Evolutionary conservation across 2,797 vertebrate genomes (phyloP), one percentile per base, ranked within the genome.

Genomic region (Siniperca undulata): DNA sequence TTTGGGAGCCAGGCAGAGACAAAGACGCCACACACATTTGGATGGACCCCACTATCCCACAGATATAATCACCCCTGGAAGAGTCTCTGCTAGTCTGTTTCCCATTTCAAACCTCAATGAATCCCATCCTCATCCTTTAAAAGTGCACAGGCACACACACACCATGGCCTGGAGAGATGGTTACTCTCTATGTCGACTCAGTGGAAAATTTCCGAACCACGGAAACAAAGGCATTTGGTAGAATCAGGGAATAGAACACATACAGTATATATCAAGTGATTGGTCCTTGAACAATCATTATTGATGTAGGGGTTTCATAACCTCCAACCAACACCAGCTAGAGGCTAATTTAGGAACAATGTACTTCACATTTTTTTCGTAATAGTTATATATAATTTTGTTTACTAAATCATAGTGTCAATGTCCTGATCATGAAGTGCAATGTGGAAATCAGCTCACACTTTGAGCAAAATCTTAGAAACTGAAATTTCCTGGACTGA

Each of bases 21-120:
- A 86, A 83, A 86, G 85, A 92, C 86, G 44, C 83, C 80, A 72
- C 91, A 91, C 82, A 84, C 82, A 84, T 92, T 89, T 90, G 89
- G 86, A 93, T 56, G 82, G 88, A 92, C 82, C 82, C 85, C 69
- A 79, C 85, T 70, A 86, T 94, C 90, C 91, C 88, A 86, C 83
- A 92, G 89, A 94, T 90, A 92, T 92, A 94, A 94, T 94, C 90
- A 86, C 82, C 82, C 78, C 90, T 90, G 89, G 89, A 93, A 91
- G 85, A 95, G 46, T 82, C 84, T 91, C 42, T 36, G 62, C 80
- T 85, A 78, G 94, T 95, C 94, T 95, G 94, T 92, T 95, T 94
- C 90, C 91, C 85, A 94, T 96, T 95, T 94, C 82, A 91, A 92
- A 93, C 90, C 91, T 95, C 92, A 93, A 94, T 92, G 90, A 94